Percentiles rank a stretch among this genome's conserved stretches.
phyloP scores from a whole-genome alignment of 2,113 vertebrate genomes.

The Malurus elegans region DNA sequence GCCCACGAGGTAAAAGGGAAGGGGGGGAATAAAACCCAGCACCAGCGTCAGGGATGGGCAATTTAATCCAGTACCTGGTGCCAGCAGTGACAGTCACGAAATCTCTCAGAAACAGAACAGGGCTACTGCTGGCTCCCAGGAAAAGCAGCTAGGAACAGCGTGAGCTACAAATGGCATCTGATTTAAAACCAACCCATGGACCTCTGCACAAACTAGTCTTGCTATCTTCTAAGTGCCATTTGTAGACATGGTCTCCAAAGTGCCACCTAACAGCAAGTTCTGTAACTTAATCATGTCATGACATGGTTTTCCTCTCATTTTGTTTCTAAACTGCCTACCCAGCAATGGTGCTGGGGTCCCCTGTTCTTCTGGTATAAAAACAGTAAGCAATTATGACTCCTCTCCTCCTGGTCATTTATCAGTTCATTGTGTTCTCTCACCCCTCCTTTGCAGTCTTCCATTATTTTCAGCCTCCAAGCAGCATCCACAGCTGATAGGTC shows the following conservation, averaged over 20 bases:
- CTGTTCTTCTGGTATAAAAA: background rate
- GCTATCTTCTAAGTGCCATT: background rate
- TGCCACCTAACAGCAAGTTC: rapidly evolving
- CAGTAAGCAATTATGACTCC: background rate
- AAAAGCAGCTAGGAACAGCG: background rate
- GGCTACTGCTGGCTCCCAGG: background rate
- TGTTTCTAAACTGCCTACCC: background rate
- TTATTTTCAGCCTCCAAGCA: background rate
- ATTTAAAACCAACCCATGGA: background rate
- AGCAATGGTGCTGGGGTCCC: too few relatives aligned
- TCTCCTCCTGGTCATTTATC: background rate
- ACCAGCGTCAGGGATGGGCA: background rate
- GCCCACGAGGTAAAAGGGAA: background rate
- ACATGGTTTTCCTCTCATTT: background rate
- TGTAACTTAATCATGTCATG: rapidly evolving
- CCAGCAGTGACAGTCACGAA: background rate
- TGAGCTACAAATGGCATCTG: background rate
- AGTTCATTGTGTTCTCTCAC: background rate
- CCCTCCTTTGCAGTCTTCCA: background rate
- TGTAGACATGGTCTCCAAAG: background rate
- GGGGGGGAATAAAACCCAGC: background rate
- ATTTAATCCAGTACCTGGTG: background rate
- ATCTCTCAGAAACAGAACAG: background rate
- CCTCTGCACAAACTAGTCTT: background rate
- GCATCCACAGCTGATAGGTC: rapidly evolving